These are phyloP conservation scores for Podotricha telesiphe DNA, from an alignment of 2,888 invertebrate genomes.

Conservation along the genomic window DNA sequence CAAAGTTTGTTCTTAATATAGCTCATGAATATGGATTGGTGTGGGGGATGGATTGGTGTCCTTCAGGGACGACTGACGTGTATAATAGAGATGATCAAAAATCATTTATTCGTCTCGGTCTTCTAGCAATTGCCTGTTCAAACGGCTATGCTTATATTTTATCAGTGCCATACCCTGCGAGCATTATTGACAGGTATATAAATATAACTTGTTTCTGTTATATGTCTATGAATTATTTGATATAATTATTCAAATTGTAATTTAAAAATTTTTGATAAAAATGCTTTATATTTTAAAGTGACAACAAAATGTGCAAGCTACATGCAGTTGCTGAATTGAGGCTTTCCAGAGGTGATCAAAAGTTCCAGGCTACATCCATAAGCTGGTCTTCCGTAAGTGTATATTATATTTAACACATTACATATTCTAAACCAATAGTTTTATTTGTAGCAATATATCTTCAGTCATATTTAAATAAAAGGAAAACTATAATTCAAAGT, in stretches of 20 bases:
- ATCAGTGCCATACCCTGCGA: conserved; percentile 79
- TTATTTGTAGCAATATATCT: too few relatives aligned
- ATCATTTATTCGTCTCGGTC: conserved; percentile 80
- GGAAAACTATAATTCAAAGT: too few relatives aligned
- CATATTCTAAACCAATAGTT: too few relatives aligned
- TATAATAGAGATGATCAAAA: conserved; percentile 33
- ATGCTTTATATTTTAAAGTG: conserved; percentile 54
- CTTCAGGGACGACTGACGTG: conserved; percentile 86
- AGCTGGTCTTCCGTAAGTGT: conserved; percentile 77
- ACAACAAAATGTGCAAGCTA: conserved; percentile 63
- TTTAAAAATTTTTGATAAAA: not conserved
- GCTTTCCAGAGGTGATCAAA: conserved; percentile 53
- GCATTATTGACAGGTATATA: conserved; percentile 57
- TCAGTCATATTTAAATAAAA: too few relatives aligned
- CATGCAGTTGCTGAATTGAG: conserved; percentile 77
- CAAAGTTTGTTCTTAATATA: conserved; percentile 81
- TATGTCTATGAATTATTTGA: not conserved
- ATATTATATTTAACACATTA: conserved; percentile 7
- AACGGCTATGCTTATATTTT: conserved; percentile 86
- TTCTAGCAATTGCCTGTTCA: conserved; percentile 88
- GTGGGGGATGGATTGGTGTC: conserved; percentile 90
- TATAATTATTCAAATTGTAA: not conserved
- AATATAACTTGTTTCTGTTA: not conserved
- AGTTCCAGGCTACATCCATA: conserved; percentile 78
- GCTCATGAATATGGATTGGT: conserved; percentile 86